Conservation (phyloP, 1,140 invertebrate species). For the Scaptomyza montana region DNA sequence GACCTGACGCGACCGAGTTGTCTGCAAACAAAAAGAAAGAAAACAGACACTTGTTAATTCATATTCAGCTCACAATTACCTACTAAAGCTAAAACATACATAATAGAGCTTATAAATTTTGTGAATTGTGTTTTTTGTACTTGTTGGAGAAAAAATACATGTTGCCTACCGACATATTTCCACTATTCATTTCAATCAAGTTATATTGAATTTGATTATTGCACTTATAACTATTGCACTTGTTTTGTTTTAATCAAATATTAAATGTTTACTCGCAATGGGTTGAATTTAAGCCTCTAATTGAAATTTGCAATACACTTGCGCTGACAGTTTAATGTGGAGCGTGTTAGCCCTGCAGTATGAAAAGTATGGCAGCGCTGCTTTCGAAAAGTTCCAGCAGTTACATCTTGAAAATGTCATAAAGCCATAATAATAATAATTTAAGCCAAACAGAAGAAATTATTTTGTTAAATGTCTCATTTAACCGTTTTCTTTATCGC, state of each 20-base stretch:
- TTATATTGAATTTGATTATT: background rate
- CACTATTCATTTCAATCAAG: background rate
- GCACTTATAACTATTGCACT: background rate
- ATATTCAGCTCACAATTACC: background rate
- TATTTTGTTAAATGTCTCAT: background rate
- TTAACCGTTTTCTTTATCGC: background rate
- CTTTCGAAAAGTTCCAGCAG: background rate
- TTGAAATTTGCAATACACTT: slow-evolving; percentile 1
- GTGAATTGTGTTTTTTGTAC: background rate
- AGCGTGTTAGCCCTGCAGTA: background rate
- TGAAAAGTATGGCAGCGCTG: background rate
- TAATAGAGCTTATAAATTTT: background rate
- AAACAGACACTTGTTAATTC: background rate
- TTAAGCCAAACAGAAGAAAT: background rate
- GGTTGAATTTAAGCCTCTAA: background rate
- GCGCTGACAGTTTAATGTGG: slow-evolving; percentile 3
- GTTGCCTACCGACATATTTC: slow-evolving; percentile 11
- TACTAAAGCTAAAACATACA: too few species aligned
- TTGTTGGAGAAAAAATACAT: background rate
- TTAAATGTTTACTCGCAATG: background rate
- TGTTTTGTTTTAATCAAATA: background rate
- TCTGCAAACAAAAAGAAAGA: slow-evolving; percentile 31
- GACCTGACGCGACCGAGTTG: slow-evolving; percentile 30
- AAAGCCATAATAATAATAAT: background rate
- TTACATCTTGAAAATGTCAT: too few species aligned